Base-by-base conservation (phyloP, 2,797 vertebrate species). In the Hipposideros larvatus region DNA sequence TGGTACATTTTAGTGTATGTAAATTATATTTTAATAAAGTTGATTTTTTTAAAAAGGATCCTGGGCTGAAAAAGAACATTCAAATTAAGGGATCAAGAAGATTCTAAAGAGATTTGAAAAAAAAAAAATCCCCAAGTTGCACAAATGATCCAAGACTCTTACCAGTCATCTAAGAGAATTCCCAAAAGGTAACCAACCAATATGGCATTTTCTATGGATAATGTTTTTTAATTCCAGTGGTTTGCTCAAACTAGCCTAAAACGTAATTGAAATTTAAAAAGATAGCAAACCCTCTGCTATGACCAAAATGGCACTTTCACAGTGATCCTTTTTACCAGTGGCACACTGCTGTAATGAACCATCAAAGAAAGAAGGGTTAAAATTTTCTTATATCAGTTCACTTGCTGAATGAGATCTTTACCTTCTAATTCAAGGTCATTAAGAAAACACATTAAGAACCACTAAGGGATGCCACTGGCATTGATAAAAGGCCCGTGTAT, bases 181-280 rank as follows among this genome's bases (percentile, higher is more conserved):
- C 71, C 37, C 48, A 91, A 71, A 73, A 78, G 18, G 14, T 85
- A 79, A 66, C 4, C 48, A 66, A 11, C 16, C 43, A 59, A 55
- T 11, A 34, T n/a, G 28, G 51, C 19, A 94, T 57, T 83, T 65
- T 92, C 61, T n/a, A 55, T 73, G 46, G 13, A 90, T 19, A 70
- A 37, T 79, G 53, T 57, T 90, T 84, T 83, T 93, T 91, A 59
- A 91, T 66, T 77, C 63, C 34, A 94, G 21, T n/a, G 41, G 84
- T 66, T 79, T 68, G 34, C 16, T 68, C 65, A 74, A 94, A 66
- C 55, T 68, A 74, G 21, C 71, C 51, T 68, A 91, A 95, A 87
- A 61, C 51, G 16, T 43, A n/a, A 94, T 14, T 43, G 28, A 87
- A 91, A 79, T 22, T 75, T 19, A 77, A 70, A 79, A 95, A 59